phyloP scores from a whole-genome alignment of 2,888 invertebrate species.

The Cosmopolites sordidus region DNA sequence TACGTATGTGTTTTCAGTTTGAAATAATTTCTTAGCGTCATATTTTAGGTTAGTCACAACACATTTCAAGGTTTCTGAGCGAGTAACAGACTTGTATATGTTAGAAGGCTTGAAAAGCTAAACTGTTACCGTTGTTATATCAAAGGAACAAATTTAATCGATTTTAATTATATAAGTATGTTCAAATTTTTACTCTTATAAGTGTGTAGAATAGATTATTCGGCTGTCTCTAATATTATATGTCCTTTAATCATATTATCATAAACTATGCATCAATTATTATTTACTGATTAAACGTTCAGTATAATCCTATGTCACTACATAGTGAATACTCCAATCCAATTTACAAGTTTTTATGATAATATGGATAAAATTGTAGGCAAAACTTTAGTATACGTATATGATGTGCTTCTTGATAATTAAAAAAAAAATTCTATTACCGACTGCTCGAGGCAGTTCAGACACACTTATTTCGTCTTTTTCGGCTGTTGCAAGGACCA shows the following conservation, averaged over 20 bases:
- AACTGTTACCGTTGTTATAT: not conserved
- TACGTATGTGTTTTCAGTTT: constrained; percentile 20
- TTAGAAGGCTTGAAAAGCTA: constrained; percentile 8
- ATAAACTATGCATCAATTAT: not conserved
- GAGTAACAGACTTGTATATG: constrained; percentile 8
- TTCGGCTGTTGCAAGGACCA: constrained; percentile 20
- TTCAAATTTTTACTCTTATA: constrained; percentile 20
- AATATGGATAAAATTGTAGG: not conserved
- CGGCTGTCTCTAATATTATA: constrained; percentile 31
- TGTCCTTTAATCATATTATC: constrained; percentile 5
- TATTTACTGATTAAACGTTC: too few relatives aligned
- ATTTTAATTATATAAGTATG: not conserved
- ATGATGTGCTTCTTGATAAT: constrained; percentile 7
- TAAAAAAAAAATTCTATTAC: constrained; percentile 6
- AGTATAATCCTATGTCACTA: not conserved
- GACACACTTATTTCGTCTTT: constrained; percentile 19
- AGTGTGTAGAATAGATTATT: constrained; percentile 37
- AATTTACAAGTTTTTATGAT: not conserved
- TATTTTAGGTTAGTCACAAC: constrained; percentile 15
- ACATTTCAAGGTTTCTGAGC: constrained; percentile 4
- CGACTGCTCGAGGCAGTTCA: constrained; percentile 14
- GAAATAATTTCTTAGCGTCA: constrained; percentile 11
- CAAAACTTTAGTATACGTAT: constrained; percentile 16
- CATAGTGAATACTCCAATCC: not conserved
- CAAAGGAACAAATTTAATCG: not conserved